These are phyloP conservation scores for Protonibea diacanthus DNA, from an alignment of 2,797 vertebrate species.

Conservation along the genomic window DNA sequence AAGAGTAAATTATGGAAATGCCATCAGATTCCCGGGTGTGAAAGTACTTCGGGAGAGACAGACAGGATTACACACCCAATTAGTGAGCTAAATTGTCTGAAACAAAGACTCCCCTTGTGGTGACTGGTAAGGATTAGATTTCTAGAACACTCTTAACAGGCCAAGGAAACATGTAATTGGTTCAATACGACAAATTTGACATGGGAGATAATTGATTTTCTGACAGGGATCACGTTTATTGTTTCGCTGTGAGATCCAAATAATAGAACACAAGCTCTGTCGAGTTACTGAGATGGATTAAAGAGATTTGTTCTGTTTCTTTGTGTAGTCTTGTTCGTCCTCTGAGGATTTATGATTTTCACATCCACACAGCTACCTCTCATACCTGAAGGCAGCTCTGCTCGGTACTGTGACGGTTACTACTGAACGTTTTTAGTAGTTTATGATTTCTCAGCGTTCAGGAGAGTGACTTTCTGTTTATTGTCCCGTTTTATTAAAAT, in stretches of 20 bases:
- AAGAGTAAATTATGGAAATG: slow-evolving; percentile 15
- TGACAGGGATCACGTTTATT: slow-evolving; percentile 10
- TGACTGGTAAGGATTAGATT: slow-evolving; percentile 50
- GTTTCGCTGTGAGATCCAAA: not conserved
- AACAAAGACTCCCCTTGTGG: slow-evolving; percentile 51
- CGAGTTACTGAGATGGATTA: not conserved
- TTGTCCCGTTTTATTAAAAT: no score
- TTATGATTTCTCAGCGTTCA: not conserved
- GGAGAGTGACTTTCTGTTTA: no score
- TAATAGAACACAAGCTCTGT: not conserved
- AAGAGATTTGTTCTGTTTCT: not conserved
- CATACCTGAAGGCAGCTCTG: not conserved
- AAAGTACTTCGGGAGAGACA: slow-evolving; percentile 34
- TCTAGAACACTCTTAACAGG: slow-evolving; percentile 13
- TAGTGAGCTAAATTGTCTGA: slow-evolving; percentile 58
- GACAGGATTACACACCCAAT: slow-evolving; percentile 72
- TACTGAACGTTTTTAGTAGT: not conserved
- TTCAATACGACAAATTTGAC: slow-evolving; percentile 38
- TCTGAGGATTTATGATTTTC: not conserved
- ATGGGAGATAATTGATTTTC: slow-evolving; percentile 43
- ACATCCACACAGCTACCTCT: not conserved
- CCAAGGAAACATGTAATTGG: slow-evolving; percentile 31
- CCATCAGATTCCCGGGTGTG: slow-evolving; percentile 33
- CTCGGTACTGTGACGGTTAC: not conserved
- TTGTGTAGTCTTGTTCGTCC: not conserved